A percentile compares a stretch with the other conserved stretches of the same genome.
Evolutionary conservation across 1,140 invertebrate species (phyloP).

Genomic region (Nephila pilipes): DNA sequence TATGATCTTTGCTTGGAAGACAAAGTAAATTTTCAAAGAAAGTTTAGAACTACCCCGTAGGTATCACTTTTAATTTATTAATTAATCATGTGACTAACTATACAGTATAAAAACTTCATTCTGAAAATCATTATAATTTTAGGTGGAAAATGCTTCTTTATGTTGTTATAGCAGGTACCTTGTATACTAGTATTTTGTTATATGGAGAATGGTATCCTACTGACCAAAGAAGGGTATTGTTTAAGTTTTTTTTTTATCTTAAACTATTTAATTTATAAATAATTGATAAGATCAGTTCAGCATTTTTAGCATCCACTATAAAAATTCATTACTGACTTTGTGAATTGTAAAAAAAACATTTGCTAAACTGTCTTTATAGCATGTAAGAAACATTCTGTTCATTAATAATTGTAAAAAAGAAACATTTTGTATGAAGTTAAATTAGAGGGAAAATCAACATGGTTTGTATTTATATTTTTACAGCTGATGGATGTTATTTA

Average conservation of each 20-base stretch:
- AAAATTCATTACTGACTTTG: too few relatives aligned
- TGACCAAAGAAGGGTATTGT: background rate
- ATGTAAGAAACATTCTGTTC: too few relatives aligned
- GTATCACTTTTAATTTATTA: slow-evolving; percentile 13
- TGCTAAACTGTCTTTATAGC: too few relatives aligned
- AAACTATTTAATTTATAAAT: too few relatives aligned
- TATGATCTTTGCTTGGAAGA: slow-evolving; percentile 52
- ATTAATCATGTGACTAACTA: background rate
- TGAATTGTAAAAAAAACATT: too few relatives aligned
- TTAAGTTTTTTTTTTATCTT: background rate
- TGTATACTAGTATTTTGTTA: background rate
- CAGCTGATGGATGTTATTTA: too few relatives aligned
- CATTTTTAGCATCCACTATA: too few relatives aligned
- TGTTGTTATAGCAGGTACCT: background rate
- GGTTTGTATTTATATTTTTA: too few relatives aligned
- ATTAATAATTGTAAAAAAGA: too few relatives aligned
- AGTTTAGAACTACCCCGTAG: slow-evolving; percentile 29
- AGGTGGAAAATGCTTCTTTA: slow-evolving; percentile 39
- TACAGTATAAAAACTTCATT: background rate
- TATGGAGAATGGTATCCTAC: background rate
- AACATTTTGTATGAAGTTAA: too few relatives aligned
- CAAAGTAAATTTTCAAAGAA: slow-evolving; percentile 53
- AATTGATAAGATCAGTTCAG: too few relatives aligned
- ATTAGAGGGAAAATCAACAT: too few relatives aligned
- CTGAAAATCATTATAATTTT: background rate